Evolutionary conservation across 2,888 invertebrate genomes (phyloP), one percentile per base, ranked within the genome.

Genomic region (Crepidodera aurea): DNA sequence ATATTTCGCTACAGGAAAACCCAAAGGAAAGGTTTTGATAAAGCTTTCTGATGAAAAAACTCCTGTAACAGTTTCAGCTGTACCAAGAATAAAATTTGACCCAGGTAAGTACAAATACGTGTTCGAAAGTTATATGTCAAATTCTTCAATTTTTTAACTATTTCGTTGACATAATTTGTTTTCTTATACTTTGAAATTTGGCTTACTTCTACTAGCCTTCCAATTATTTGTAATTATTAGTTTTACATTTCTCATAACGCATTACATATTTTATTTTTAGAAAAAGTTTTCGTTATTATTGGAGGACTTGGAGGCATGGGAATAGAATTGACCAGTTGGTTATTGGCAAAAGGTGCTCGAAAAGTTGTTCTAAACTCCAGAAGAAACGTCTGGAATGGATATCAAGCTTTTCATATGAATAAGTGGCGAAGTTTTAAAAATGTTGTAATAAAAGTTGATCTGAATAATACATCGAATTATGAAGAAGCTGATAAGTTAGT

Each of bases 1-100:
- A 63, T 84, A 82, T 62, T 83, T 88, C 78, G 83, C 85, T 0
- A 81, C 84, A 15, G 88, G 92, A 22, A 92, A 92, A 77, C 93
- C 94, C 75, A 89, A 91, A 51, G 94, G 93, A 50, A 94, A 94
- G 83, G 82, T 83, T 0, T 58, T 84, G n/a, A 75, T 84, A 18
- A 75, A 82, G 71, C 70, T 79, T 22, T 51, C 73, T 13, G 65
- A 71, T 1, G 77, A 77, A 51, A 27, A 16, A 12, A 1, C 34
- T 6, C 22, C 42, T 7, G 39, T 57, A 51, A 44, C 46, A 0
- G 59, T 67, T 7, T 18, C 25, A n/a, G 65, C 65, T 4, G 1
- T 57, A 2, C 67, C 67, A n/a, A 64, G 37, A 60, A 61, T 68
- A 12, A 66, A 63, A 39, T 65, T 68, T 69, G 78, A 74, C 54